phyloP scores from a whole-genome alignment of 1,140 invertebrate genomes.

The Caerostris extrusa region DNA sequence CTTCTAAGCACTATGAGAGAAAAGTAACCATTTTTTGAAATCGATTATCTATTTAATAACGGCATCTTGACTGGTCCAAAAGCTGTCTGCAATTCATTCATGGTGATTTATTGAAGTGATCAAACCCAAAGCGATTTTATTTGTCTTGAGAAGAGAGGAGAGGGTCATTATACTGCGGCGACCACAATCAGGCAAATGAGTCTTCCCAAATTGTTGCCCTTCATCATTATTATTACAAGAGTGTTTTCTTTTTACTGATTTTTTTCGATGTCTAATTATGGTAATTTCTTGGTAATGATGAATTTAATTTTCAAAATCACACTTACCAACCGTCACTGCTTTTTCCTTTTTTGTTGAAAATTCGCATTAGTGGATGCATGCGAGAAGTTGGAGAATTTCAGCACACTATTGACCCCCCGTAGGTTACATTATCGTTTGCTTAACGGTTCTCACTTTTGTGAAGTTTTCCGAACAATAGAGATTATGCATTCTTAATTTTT shows the following conservation, averaged over 20 bases:
- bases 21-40: not conserved
- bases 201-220: not conserved
- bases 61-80: constrained; percentile 5
- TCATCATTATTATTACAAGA: not conserved
- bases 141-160: not conserved
- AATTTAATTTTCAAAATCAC: constrained; percentile 13
- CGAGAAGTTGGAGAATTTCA: not conserved
- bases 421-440: not conserved
- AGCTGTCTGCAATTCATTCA: not conserved
- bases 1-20: too few species aligned
- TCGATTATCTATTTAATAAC: constrained; percentile 8
- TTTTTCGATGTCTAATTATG: constrained; percentile 39
- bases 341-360: not conserved
- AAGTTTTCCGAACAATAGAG: not conserved
- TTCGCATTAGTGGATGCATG: not conserved
- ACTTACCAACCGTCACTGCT: not conserved
- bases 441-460: not conserved
- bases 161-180: not conserved
- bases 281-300: constrained; percentile 28
- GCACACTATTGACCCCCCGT: not conserved
- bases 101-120: constrained; percentile 20
- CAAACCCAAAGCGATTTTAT: constrained; percentile 20
- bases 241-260: constrained; percentile 14
- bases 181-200: constrained; percentile 18
- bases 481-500: not conserved